Evolutionary conservation across 1,140 invertebrate genomes (phyloP), one percentile per base, ranked within the genome.

Genomic region (Gyrodactylus salaris): DNA sequence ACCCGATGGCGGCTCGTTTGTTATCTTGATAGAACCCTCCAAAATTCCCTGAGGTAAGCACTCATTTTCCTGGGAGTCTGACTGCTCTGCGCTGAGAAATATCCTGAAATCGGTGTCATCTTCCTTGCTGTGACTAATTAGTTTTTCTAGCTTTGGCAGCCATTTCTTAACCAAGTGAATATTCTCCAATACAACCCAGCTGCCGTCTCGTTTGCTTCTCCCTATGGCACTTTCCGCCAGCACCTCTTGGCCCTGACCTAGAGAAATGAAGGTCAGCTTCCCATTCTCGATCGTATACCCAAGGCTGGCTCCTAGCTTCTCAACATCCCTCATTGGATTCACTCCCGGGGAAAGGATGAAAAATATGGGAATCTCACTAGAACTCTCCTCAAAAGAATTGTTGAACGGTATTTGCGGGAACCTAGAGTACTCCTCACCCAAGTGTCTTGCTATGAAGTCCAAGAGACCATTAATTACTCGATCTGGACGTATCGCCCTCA

Each of bases 331-430:
- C 16, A 95, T 80, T 0, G 92, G 91, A 83, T 95, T 91, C 0
- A 95, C 91, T 27, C 92, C 92, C 7, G 91, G 90, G 0, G 90
- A 94, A 0, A 96, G 81, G 77, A 96, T 94, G 78, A 95, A 96
- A 79, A 95, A 94, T 75, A 95, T 89, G 0, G 91, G 91, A 0
- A 89, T 95, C 0, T 86, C 86, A 0, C 89, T 87, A 77, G 88
- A 89, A 0, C 89, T 88, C 80, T 95, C 92, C 80, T 93, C 89
- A 78, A 85, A 94, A 0, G 90, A 93, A 79, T 91, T 91, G 20
- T 87, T 85, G 79, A 95, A 91, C 78, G 93, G 89, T 27, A 93
- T 84, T 20, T 87, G 87, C 75, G 88, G 84, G 71, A 86, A 87
- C 80, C 91, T 88, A 7, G 90, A 87, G 79, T 90, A 95, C 78